Evolutionary conservation across 2,113 vertebrate species (phyloP).

Genomic region (Hypanus sabinus): DNA sequence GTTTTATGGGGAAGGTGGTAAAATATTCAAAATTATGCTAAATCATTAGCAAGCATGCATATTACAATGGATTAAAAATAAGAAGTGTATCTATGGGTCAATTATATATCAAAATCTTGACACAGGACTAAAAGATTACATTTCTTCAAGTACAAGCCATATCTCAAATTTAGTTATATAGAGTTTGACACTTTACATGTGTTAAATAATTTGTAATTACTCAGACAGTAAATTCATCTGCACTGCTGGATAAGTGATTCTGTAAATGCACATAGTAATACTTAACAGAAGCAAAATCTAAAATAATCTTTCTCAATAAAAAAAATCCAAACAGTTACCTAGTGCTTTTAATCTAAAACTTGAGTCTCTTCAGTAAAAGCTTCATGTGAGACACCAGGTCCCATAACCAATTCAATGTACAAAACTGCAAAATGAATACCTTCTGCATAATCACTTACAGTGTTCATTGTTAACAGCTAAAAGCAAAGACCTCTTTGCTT

Average conservation of each 20-base stretch:
- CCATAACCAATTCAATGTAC: constrained; percentile 80
- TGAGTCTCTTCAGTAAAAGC: constrained; percentile 66
- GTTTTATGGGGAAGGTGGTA: not conserved
- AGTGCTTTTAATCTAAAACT: constrained; percentile 66
- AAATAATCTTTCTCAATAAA: constrained; percentile 32
- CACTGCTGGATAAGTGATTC: constrained; percentile 26
- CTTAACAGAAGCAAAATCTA: constrained; percentile 29
- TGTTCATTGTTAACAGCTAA: constrained; percentile 64
- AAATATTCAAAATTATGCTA: constrained; percentile 4
- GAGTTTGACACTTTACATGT: constrained; percentile 32
- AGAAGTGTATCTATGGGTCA: not conserved
- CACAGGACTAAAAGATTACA: not conserved
- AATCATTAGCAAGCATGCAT: constrained; percentile 22
- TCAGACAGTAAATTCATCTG: constrained; percentile 27
- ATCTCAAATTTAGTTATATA: constrained; percentile 34
- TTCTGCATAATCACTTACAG: constrained; percentile 79
- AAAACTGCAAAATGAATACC: constrained; percentile 71
- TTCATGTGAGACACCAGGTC: constrained; percentile 65
- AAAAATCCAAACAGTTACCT: constrained; percentile 53
- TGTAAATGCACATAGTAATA: constrained; percentile 27
- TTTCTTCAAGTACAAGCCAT: constrained; percentile 27
- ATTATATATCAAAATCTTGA: constrained; percentile 3
- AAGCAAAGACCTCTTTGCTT: constrained; percentile 63
- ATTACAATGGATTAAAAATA: constrained; percentile 11
- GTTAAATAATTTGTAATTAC: constrained; percentile 35